Percentiles rank a stretch among this genome's conserved stretches.
phyloP scores from a whole-genome alignment of 2,113 vertebrate species.

The Beaufortia kweichowensis region DNA sequence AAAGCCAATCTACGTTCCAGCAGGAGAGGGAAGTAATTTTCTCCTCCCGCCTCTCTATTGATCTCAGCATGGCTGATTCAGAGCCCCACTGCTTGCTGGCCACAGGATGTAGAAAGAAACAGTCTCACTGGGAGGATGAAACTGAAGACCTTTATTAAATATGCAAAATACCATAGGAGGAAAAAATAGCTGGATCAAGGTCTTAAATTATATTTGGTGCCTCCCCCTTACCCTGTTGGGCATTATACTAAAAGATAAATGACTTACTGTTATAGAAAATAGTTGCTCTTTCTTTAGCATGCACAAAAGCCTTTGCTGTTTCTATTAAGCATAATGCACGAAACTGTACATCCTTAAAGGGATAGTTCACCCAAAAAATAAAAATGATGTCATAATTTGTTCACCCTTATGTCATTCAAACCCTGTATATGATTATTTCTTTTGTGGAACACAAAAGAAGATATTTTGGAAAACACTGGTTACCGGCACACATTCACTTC shows the following conservation, averaged over 20 bases:
- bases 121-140: conserved; percentile 35
- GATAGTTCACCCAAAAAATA: no score
- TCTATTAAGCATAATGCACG: not conserved
- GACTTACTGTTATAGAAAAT: conserved; percentile 14
- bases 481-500: no score
- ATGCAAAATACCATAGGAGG: conserved; percentile 4
- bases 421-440: no score
- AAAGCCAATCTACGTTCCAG: conserved; percentile 54
- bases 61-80: conserved; percentile 52
- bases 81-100: conserved; percentile 30
- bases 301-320: not conserved
- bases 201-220: not conserved
- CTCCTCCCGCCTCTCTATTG: conserved; percentile 46
- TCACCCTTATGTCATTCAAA: no score
- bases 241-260: not conserved
- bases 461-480: no score
- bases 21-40: conserved; percentile 44
- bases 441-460: no score
- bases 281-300: not conserved
- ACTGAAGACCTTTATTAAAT: not conserved
- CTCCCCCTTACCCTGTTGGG: not conserved
- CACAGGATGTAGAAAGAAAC: conserved; percentile 36
- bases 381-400: no score
- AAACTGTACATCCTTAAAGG: not conserved
- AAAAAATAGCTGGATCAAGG: not conserved